Base-by-base conservation (phyloP, 2,113 vertebrate species). In the Actenoides lindsayi region DNA sequence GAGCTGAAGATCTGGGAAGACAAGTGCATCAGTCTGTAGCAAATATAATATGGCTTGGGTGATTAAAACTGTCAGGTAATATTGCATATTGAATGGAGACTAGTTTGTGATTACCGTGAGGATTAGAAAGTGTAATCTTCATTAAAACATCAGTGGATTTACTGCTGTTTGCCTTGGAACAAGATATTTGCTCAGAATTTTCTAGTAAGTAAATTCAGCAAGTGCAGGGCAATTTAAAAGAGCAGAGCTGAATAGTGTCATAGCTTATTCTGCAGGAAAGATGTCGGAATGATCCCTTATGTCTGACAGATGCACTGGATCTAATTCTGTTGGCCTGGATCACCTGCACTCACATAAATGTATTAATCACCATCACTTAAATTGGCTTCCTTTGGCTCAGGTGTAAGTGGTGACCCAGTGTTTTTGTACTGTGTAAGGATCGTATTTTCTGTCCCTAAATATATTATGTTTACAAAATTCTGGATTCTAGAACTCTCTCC, bases 31-130 rank as follows among this genome's bases (percentile, higher is more conserved):
- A 83, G 68, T 70, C 70, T 94, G 33, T 18, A 42, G 77, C 67
- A 70, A 83, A 80, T 31, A 69, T 8, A 80, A 68, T 48, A 51
- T 4, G 7, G 68, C 57, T 73, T 65, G 84, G 80, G 78, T 94
- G 90, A 96, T 90, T 93, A 95, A 85, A 95, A 87, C 83, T 93
- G 92, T 84, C 93, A 92, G 65, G 92, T 69, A 83, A 91, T 92
- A 71, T 91, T 93, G 86, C 94, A 82, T 62, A 42, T 75, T 30
- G 70, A 94, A 53, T 64, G 60, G 41, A 70, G 87, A 70, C 73
- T 24, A 39, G 41, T 75, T 93, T 77, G 85, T 93, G 59, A 76
- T 94, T 95, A 86, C 88, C 80, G 19, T 4, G 50, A 96, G 91
- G 83, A 51, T 87, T 76, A 54, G 94, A 67, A 90, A 81, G 59